A percentile compares a stretch with the other conserved stretches of the same genome.
Evolutionary conservation across 2,797 vertebrate genomes (phyloP).

Genomic region (Xiphophorus birchmanni): DNA sequence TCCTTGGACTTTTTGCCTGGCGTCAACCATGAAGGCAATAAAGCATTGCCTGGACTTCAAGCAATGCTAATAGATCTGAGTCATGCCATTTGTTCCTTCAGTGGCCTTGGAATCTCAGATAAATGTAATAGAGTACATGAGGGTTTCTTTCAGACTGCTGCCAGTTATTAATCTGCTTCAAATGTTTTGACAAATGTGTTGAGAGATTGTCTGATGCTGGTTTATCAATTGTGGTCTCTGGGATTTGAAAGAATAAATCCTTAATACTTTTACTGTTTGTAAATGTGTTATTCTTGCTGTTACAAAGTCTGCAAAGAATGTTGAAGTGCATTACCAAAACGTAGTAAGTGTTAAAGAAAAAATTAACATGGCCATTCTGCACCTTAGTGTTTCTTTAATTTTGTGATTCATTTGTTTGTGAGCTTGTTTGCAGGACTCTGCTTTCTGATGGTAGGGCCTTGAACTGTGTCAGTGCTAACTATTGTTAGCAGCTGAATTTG

Average conservation of each 20-base stretch:
- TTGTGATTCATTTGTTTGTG: slow-evolving; percentile 51
- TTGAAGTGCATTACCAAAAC: slow-evolving; percentile 22
- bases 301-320: slow-evolving; percentile 7
- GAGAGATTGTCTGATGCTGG: slow-evolving; percentile 19
- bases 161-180: slow-evolving; percentile 12
- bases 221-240: slow-evolving; percentile 22
- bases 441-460: slow-evolving; percentile 24
- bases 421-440: slow-evolving; percentile 39
- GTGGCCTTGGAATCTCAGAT: slow-evolving; percentile 9
- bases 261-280: slow-evolving; percentile 13
- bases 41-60: neutral
- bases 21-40: no score
- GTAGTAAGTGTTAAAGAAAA: neutral
- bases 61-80: neutral
- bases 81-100: neutral
- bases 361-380: slow-evolving; percentile 1
- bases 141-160: neutral
- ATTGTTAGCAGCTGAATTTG: slow-evolving; percentile 21
- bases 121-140: slow-evolving; percentile 2
- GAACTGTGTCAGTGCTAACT: slow-evolving; percentile 27
- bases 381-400: slow-evolving; percentile 34
- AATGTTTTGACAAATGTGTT: slow-evolving; percentile 14
- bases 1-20: neutral
- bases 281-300: slow-evolving; percentile 13
- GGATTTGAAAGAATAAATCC: neutral